Percentiles rank a stretch among this genome's conserved stretches.
These are phyloP conservation scores for Paragorgia papillata DNA, from an alignment of 92 coral and sea anemone genomes.

Conservation along the genomic window DNA sequence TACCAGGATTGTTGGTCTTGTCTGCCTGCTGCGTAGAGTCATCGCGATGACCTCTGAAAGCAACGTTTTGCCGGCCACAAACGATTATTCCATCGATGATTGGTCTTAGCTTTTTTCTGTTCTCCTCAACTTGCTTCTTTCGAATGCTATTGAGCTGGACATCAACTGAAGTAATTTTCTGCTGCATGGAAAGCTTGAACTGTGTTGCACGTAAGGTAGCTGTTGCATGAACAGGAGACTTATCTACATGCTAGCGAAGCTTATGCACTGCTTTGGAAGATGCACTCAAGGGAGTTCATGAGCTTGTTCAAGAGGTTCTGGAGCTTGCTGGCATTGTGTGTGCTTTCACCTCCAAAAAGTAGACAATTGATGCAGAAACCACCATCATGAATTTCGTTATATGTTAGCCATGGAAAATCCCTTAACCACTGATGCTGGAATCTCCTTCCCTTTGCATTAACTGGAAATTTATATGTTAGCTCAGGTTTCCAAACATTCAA, in stretches of 20 bases:
- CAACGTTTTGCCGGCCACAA: slow-evolving; percentile 1
- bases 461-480: not conserved
- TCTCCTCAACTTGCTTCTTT: not conserved
- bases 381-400: slow-evolving; percentile 15
- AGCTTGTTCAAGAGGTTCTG: not conserved
- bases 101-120: not conserved
- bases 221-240: slow-evolving; percentile 4
- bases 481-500: slow-evolving; percentile 19
- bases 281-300: not conserved
- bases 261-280: not conserved
- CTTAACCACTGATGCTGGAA: slow-evolving; percentile 21
- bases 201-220: not conserved
- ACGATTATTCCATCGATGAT: slow-evolving; percentile 3
- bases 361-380: slow-evolving; percentile 29
- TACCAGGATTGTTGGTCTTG: not conserved
- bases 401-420: slow-evolving; percentile 22
- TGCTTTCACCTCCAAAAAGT: slow-evolving; percentile 18
- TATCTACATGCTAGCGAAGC: slow-evolving; percentile 7
- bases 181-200: not conserved
- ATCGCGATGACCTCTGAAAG: slow-evolving; percentile 25
- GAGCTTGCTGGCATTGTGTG: slow-evolving; percentile 12
- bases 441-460: not conserved
- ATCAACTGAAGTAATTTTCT: not conserved
- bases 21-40: not conserved
- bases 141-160: not conserved